phyloP scores from a whole-genome alignment of 2,113 vertebrate genomes.

The Melanerpes aurifrons region DNA sequence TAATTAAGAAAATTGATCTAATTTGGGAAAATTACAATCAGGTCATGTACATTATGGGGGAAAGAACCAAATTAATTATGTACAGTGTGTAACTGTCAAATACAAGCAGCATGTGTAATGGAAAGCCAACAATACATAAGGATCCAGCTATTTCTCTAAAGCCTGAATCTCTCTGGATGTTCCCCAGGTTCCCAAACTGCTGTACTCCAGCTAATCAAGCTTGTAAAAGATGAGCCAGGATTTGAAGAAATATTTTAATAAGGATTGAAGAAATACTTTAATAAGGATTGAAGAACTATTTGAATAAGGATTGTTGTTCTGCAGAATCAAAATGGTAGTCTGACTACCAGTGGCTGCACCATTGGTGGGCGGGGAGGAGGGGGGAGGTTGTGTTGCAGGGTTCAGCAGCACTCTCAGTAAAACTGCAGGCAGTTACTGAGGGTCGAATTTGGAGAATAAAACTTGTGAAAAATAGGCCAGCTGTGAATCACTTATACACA shows the following conservation, averaged over 20 bases:
- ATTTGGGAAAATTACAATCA: conserved; percentile 38
- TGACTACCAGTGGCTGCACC: not conserved
- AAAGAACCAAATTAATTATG: conserved; percentile 47
- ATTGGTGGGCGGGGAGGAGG: too few species aligned
- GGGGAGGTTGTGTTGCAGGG: not conserved
- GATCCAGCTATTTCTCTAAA: not conserved
- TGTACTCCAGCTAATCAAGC: not conserved
- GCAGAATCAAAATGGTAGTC: not conserved
- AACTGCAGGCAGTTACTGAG: not conserved
- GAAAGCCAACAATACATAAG: conserved; percentile 15
- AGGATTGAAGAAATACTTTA: not conserved
- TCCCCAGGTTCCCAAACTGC: not conserved
- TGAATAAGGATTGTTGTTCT: not conserved
- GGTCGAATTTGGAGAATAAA: not conserved
- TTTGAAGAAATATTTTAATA: not conserved
- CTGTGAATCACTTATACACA: not conserved
- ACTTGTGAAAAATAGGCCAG: not conserved
- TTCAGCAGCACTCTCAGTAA: not conserved
- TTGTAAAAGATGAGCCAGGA: not conserved
- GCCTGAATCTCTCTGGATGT: not conserved
- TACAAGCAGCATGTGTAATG: not conserved
- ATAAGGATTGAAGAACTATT: not conserved
- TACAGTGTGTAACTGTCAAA: conserved; percentile 48
- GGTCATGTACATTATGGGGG: not conserved
- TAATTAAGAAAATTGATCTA: conserved; percentile 46